phyloP scores from a whole-genome alignment of 2,888 invertebrate species.

The Biston stratarius region DNA sequence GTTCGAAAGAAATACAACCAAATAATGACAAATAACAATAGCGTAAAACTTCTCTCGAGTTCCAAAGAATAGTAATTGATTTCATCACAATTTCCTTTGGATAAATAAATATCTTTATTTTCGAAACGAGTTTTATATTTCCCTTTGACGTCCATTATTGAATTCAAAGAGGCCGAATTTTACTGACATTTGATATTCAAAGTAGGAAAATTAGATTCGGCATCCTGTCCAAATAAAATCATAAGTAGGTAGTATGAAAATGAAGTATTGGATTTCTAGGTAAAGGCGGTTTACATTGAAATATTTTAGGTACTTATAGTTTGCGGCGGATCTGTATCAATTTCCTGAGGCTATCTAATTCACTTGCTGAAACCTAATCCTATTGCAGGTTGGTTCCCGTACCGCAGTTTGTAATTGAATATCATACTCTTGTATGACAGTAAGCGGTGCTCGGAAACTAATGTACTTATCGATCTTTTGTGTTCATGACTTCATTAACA shows the following conservation, averaged over 20 bases:
- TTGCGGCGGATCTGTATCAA: constrained; percentile 32
- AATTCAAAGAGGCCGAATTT: constrained; percentile 22
- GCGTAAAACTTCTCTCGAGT: constrained; percentile 32
- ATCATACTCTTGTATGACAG: background rate
- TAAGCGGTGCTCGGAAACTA: constrained; percentile 3
- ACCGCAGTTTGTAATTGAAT: constrained; percentile 9
- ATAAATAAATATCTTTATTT: constrained; percentile 34
- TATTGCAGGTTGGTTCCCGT: constrained; percentile 6
- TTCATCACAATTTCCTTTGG: constrained; percentile 30
- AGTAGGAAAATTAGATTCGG: constrained; percentile 22
- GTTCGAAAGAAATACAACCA: constrained; percentile 30
- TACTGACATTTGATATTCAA: constrained; percentile 26
- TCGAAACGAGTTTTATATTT: constrained; percentile 31
- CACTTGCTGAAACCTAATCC: constrained; percentile 14
- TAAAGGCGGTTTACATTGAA: constrained; percentile 3
- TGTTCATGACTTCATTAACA: constrained; percentile 5
- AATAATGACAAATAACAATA: constrained; percentile 38
- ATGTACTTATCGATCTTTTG: constrained; percentile 12
- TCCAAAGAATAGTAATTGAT: constrained; percentile 25
- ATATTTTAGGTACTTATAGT: constrained; percentile 9
- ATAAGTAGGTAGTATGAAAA: constrained; percentile 33
- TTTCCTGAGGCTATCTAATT: constrained; percentile 36
- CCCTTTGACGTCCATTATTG: constrained; percentile 32
- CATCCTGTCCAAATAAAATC: constrained; percentile 27
- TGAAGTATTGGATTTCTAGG: constrained; percentile 29